Evolutionary conservation across 2,888 invertebrate genomes (phyloP).

Genomic region (Lasioglossum marginatum): DNA sequence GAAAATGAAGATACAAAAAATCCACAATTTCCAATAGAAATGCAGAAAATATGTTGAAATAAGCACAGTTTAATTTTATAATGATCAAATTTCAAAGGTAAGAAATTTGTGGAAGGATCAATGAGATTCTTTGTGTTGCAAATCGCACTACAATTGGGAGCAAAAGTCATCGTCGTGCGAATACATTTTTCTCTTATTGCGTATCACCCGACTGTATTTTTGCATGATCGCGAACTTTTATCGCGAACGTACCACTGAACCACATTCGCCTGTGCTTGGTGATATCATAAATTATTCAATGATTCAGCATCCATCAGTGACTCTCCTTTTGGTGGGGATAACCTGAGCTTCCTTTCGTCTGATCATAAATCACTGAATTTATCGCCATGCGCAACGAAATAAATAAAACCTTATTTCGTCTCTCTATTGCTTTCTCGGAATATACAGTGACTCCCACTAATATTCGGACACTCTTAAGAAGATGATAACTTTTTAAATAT

Average conservation of each 20-base stretch:
- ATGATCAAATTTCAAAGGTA: too few species aligned
- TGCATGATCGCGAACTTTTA: neutral
- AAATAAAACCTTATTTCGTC: neutral
- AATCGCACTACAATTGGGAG: neutral
- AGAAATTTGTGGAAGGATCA: neutral
- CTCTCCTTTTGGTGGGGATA: slow-evolving; percentile 2
- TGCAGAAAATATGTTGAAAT: too few species aligned
- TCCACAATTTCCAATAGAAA: too few species aligned
- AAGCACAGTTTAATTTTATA: too few species aligned
- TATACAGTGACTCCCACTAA: too few species aligned
- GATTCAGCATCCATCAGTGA: slow-evolving; percentile 4
- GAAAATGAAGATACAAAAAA: too few species aligned
- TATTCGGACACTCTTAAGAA: too few species aligned
- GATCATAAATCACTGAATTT: neutral
- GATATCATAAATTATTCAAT: slow-evolving; percentile 15
- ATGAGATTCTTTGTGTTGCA: neutral
- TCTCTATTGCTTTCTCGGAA: neutral
- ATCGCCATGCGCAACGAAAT: neutral
- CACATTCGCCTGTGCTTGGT: neutral
- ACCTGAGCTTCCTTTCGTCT: slow-evolving; percentile 6
- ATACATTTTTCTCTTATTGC: neutral
- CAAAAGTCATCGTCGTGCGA: neutral
- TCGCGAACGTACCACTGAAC: slow-evolving; percentile 7
- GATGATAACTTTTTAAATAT: too few species aligned
- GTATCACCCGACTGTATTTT: neutral